Conservation (phyloP, 2,888 invertebrate species). For the Sphinx pinastri region DNA sequence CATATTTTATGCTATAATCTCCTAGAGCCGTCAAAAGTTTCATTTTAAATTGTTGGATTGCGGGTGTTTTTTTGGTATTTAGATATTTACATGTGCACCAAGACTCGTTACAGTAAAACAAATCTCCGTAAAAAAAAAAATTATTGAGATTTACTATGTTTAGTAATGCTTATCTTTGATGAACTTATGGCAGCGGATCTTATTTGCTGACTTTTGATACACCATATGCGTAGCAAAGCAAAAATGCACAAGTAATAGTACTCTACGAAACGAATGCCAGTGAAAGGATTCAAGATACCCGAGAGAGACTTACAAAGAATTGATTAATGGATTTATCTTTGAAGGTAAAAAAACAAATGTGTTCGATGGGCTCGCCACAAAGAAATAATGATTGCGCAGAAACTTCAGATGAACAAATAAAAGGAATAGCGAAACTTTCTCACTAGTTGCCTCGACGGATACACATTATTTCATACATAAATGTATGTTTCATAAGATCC, state of each 20-base stretch:
- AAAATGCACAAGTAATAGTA: constrained; percentile 5
- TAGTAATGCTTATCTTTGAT: not conserved
- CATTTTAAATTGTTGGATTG: too few relatives aligned
- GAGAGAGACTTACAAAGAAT: constrained; percentile 2
- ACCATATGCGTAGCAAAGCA: not conserved
- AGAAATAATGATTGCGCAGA: constrained; percentile 15
- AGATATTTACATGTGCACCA: not conserved
- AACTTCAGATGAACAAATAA: constrained; percentile 10
- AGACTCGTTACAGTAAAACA: not conserved
- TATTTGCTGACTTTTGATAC: constrained; percentile 16
- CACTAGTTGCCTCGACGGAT: constrained; percentile 2
- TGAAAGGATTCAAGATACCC: constrained; percentile 17
- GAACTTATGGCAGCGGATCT: not conserved
- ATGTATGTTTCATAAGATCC: constrained; percentile 7
- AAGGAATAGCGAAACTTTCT: constrained; percentile 10
- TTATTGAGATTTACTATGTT: not conserved
- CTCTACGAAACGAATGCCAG: constrained; percentile 15
- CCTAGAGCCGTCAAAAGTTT: too few relatives aligned
- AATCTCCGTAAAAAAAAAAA: too few relatives aligned
- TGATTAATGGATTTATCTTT: constrained; percentile 17
- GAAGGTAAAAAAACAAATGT: constrained; percentile 1
- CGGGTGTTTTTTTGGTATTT: too few relatives aligned
- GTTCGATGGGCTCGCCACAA: constrained; percentile 3
- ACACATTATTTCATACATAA: constrained; percentile 15
- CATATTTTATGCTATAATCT: too few relatives aligned